Percentiles rank a stretch among this genome's conserved stretches.
Conservation (phyloP, 1,140 invertebrate genomes). For the Grapholita molesta region DNA sequence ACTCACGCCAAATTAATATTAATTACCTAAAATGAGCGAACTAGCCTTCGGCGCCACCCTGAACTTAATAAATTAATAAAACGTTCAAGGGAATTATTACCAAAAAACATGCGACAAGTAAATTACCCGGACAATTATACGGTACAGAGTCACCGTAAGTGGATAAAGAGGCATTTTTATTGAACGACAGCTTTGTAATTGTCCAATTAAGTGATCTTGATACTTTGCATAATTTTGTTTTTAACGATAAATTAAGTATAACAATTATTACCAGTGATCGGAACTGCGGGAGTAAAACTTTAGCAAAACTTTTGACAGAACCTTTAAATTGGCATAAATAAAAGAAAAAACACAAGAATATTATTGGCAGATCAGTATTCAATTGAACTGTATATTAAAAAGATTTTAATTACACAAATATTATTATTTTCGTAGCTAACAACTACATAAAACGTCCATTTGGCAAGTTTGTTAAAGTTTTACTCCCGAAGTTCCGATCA, state of each 20-base stretch:
- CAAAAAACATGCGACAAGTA: conserved; percentile 30
- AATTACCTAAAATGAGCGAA: not conserved
- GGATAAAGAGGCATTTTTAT: conserved; percentile 1
- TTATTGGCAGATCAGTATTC: no score
- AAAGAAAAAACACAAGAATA: no score
- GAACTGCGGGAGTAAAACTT: no score
- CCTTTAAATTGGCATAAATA: no score
- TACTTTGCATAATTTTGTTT: not conserved
- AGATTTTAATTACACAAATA: no score
- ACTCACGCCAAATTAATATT: conserved; percentile 19
- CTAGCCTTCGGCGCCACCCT: not conserved
- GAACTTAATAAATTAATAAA: conserved; percentile 26
- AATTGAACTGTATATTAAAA: no score
- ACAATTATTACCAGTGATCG: no score
- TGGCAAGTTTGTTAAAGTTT: no score
- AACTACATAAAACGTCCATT: no score
- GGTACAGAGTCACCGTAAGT: conserved; percentile 10
- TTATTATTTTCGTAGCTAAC: no score
- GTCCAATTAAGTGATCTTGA: not conserved
- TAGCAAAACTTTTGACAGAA: no score
- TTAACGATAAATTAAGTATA: not conserved
- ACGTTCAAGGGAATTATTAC: conserved; percentile 19
- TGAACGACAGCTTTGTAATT: not conserved
- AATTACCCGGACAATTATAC: conserved; percentile 23
- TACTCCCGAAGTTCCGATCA: no score